These are phyloP conservation scores for Telenomus remus DNA, from an alignment of 1,140 invertebrate species.

Conservation along the genomic window DNA sequence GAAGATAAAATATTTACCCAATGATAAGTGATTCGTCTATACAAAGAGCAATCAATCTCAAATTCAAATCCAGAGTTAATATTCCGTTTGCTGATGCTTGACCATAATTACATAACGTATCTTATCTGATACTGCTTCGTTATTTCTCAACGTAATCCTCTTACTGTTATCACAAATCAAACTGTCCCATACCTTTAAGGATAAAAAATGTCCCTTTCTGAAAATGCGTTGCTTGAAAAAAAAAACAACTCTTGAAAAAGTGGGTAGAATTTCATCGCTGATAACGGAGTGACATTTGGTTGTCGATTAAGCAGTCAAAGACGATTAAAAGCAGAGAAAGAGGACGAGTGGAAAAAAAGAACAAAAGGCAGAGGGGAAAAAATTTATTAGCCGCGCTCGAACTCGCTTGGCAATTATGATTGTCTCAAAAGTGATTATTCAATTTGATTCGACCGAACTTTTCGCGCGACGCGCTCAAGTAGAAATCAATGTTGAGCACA, in stretches of 20 bases:
- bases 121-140: slow-evolving; percentile 27
- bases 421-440: slow-evolving; percentile 32
- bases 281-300: too few species aligned
- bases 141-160: slow-evolving; percentile 9
- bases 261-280: too few species aligned
- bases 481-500: slow-evolving; percentile 47
- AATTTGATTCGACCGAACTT: slow-evolving; percentile 18
- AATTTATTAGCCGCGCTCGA: background rate
- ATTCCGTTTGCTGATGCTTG: slow-evolving; percentile 32
- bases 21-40: slow-evolving; percentile 17
- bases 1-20: background rate
- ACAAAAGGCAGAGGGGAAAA: background rate
- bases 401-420: slow-evolving; percentile 29
- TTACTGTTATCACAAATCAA: too few species aligned
- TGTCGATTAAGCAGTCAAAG: background rate
- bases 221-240: too few species aligned
- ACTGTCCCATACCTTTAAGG: too few species aligned
- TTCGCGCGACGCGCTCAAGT: slow-evolving; percentile 26
- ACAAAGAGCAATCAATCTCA: slow-evolving; percentile 29
- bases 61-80: slow-evolving; percentile 34
- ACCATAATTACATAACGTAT: slow-evolving; percentile 22
- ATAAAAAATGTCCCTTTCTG: too few species aligned
- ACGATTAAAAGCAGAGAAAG: background rate
- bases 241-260: too few species aligned
- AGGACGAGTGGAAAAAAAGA: background rate